Evolutionary conservation across 2,888 invertebrate genomes (phyloP).

Genomic region (Corbicula japonica): DNA sequence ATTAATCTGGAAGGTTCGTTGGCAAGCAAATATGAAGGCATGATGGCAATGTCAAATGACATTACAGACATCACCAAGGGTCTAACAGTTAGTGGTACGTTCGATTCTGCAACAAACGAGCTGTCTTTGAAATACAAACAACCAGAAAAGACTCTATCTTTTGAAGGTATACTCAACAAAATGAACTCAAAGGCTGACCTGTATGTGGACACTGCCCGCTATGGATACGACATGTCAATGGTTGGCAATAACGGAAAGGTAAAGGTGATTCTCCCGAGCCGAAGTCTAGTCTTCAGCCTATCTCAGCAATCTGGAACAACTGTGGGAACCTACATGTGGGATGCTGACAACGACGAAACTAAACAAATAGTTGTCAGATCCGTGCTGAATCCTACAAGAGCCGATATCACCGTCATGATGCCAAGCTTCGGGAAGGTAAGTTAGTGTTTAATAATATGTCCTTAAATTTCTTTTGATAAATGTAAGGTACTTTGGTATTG

Average conservation of each 20-base stretch:
- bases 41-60: background rate
- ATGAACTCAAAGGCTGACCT: constrained; percentile 22
- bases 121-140: constrained; percentile 30
- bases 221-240: constrained; percentile 51
- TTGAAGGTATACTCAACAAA: constrained; percentile 15
- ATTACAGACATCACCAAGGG: background rate
- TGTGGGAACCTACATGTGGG: constrained; percentile 73
- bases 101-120: constrained; percentile 26
- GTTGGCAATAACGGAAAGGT: constrained; percentile 46
- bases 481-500: background rate
- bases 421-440: constrained; percentile 75
- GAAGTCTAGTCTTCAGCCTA: constrained; percentile 64
- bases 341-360: constrained; percentile 73
- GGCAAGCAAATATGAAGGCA: constrained; percentile 6
- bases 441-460: background rate
- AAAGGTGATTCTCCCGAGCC: constrained; percentile 65
- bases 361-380: constrained; percentile 70
- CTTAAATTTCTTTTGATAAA: background rate
- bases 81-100: constrained; percentile 34
- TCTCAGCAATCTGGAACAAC: constrained; percentile 40
- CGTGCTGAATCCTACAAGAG: constrained; percentile 58
- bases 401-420: constrained; percentile 71
- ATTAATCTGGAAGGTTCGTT: constrained; percentile 3
- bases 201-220: constrained; percentile 27
- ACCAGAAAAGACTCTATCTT: constrained; percentile 8